phyloP scores from a whole-genome alignment of 2,888 invertebrate species.

The Pollenia angustigena region DNA sequence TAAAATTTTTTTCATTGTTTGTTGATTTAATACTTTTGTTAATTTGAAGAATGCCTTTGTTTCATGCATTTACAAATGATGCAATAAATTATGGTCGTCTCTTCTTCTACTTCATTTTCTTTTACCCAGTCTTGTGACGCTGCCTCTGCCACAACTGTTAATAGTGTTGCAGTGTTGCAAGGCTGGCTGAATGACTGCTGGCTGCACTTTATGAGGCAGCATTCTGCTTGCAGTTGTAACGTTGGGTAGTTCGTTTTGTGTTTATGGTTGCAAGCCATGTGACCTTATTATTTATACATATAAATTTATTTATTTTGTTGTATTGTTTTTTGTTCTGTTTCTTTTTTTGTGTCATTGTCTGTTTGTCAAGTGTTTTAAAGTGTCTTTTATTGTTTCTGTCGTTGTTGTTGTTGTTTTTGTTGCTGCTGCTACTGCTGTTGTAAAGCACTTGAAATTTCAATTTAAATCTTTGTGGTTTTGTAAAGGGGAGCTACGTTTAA shows the following conservation, averaged over 20 bases:
- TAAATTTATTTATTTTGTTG: slow-evolving; percentile 62
- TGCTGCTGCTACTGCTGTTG: slow-evolving; percentile 13
- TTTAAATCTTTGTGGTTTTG: slow-evolving; percentile 81
- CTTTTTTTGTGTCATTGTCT: slow-evolving; percentile 68
- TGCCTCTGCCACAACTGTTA: slow-evolving; percentile 34
- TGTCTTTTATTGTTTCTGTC: slow-evolving; percentile 53
- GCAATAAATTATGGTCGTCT: slow-evolving; percentile 74
- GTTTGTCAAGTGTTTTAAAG: slow-evolving; percentile 71
- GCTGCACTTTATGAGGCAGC: slow-evolving; percentile 23
- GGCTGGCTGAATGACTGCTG: slow-evolving; percentile 25
- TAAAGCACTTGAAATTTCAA: slow-evolving; percentile 81
- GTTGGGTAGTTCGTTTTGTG: slow-evolving; percentile 20
- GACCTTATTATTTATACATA: slow-evolving; percentile 67
- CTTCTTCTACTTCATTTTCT: slow-evolving; percentile 63
- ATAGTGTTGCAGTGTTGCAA: slow-evolving; percentile 62
- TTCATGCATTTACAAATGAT: slow-evolving; percentile 74
- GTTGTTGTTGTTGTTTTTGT: too few relatives aligned
- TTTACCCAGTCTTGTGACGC: slow-evolving; percentile 36
- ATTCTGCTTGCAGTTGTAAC: slow-evolving; percentile 41
- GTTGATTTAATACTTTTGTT: slow-evolving; percentile 68
- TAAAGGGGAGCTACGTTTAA: slow-evolving; percentile 40
- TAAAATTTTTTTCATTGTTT: slow-evolving; percentile 29
- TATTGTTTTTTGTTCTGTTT: slow-evolving; percentile 46
- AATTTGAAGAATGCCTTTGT: slow-evolving; percentile 73
- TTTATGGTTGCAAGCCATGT: slow-evolving; percentile 66